These are phyloP conservation scores for Onychostruthus taczanowskii DNA, from an alignment of 2,113 vertebrate species.

Conservation along the genomic window DNA sequence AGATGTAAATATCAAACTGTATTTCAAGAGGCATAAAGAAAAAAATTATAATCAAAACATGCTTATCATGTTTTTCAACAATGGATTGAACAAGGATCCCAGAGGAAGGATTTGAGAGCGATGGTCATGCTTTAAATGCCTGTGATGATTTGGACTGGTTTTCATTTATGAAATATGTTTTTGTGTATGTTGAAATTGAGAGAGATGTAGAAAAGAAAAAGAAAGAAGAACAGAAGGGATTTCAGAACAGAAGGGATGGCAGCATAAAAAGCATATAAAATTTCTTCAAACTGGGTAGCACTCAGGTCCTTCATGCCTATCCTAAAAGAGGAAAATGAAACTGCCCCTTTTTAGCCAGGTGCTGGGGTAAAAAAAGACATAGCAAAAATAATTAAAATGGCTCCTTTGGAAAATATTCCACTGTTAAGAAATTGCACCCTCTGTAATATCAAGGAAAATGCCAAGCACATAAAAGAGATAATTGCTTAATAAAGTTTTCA, in stretches of 20 bases:
- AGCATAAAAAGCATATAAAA: background rate
- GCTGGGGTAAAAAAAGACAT: background rate
- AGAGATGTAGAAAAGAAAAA: background rate
- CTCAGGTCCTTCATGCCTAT: background rate
- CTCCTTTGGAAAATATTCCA: background rate
- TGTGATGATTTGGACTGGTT: background rate
- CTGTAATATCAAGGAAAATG: background rate
- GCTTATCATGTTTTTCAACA: background rate
- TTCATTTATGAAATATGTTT: background rate
- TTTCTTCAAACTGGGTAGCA: background rate
- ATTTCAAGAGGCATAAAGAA: background rate
- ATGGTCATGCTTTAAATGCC: background rate
- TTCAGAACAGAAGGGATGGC: background rate
- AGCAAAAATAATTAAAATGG: background rate
- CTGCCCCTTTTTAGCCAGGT: background rate
- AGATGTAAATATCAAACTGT: background rate
- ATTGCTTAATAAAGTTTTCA: background rate
- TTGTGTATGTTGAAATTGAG: background rate
- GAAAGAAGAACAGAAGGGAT: background rate
- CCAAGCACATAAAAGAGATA: fast-evolving
- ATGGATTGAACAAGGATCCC: background rate
- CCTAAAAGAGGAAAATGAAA: background rate
- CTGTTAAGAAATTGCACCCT: background rate
- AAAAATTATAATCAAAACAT: background rate
- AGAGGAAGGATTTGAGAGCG: background rate